Percentiles rank a stretch among this genome's conserved stretches.
These are phyloP conservation scores for Caenorhabditis doughertyi DNA, from an alignment of 2,888 invertebrate genomes.

Conservation along the genomic window DNA sequence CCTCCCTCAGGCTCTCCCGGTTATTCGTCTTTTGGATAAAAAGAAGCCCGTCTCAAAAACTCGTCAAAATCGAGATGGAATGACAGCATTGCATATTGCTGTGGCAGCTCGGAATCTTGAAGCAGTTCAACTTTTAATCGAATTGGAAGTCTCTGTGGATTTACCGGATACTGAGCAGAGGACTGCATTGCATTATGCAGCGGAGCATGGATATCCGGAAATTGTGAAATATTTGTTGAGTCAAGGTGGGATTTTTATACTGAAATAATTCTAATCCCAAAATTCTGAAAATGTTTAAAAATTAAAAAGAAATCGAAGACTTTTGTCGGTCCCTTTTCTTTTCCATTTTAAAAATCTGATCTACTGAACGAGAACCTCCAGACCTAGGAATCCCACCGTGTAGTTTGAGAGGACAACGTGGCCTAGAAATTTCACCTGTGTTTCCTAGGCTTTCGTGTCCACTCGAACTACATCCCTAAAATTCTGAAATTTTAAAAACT, in stretches of 20 bases:
- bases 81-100: constrained; percentile 78
- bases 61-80: constrained; percentile 63
- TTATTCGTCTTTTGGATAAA: constrained; percentile 70
- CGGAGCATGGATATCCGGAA: constrained; percentile 69
- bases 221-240: constrained; percentile 73
- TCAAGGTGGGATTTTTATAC: constrained; percentile 47
- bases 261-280: no score
- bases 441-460: no score
- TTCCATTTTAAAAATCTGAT: no score
- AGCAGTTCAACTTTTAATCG: constrained; percentile 71
- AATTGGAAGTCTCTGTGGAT: constrained; percentile 60
- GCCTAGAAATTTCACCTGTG: no score
- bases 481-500: no score
- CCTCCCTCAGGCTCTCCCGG: constrained; percentile 71
- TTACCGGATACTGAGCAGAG: constrained; percentile 75
- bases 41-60: constrained; percentile 63
- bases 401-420: no score
- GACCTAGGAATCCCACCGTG: no score
- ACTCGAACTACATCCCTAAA: no score
- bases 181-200: constrained; percentile 78
- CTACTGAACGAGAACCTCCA: no score
- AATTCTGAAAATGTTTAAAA: no score
- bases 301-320: no score
- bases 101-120: constrained; percentile 77
- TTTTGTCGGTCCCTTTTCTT: no score